These are phyloP conservation scores for Oreochromis niloticus DNA, from an alignment of 2,113 vertebrate species.

Conservation along the genomic window DNA sequence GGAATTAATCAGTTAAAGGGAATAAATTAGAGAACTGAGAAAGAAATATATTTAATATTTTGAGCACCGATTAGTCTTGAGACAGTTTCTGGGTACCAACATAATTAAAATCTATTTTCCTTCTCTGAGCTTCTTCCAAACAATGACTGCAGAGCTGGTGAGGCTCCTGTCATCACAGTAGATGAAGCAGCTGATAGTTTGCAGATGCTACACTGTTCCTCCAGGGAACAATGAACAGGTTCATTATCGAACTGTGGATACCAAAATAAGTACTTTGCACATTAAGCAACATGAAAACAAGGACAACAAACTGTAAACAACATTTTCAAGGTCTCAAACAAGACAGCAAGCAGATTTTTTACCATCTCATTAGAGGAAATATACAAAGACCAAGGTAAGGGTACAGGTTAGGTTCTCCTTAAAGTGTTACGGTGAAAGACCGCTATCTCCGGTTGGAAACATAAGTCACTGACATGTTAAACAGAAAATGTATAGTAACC, in stretches of 20 bases:
- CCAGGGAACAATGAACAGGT: neutral
- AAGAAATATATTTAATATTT: neutral
- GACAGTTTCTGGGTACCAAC: neutral
- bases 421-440: rapidly evolving
- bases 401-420: neutral
- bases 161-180: neutral
- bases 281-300: neutral
- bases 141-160: neutral
- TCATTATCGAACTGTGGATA: neutral
- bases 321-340: neutral
- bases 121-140: neutral
- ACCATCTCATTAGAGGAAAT: neutral
- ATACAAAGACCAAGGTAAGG: neutral
- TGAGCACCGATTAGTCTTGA: neutral
- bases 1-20: neutral
- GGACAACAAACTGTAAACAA: neutral
- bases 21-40: neutral
- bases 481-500: neutral
- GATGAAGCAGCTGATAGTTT: neutral
- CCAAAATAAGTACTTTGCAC: neutral
- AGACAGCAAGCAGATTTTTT: neutral
- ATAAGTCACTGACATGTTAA: neutral
- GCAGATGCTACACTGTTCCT: neutral
- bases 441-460: rapidly evolving
- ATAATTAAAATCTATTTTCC: neutral